Conservation (phyloP, 2,113 vertebrate genomes). For the Daboia siamensis region DNA sequence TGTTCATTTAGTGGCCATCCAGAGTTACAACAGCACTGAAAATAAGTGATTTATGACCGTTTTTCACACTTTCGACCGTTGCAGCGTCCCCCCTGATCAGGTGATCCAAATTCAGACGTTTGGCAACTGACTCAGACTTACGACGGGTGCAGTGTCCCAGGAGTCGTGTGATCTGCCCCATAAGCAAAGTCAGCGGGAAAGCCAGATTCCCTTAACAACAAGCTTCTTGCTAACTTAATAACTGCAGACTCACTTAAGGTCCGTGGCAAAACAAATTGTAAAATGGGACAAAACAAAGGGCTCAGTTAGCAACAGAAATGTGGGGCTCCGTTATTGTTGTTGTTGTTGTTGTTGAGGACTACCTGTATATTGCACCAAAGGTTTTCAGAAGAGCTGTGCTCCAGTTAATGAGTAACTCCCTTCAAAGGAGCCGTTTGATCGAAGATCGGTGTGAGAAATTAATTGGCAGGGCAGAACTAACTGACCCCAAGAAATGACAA, state of each 20-base stretch:
- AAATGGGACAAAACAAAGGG: background rate
- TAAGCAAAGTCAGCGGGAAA: background rate
- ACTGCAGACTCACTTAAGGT: background rate
- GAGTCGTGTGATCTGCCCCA: no score
- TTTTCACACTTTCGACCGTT: background rate
- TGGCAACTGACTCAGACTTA: background rate
- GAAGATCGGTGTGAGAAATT: background rate
- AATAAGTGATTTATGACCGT: background rate
- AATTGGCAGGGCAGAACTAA: background rate
- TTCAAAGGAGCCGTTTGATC: background rate
- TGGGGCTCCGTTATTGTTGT: background rate
- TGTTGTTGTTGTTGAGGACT: background rate
- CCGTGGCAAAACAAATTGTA: background rate
- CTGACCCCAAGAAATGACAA: background rate
- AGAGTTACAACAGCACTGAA: background rate
- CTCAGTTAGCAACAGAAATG: background rate
- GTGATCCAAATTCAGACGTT: background rate
- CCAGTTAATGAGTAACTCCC: background rate
- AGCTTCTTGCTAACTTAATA: background rate
- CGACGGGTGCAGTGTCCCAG: background rate
- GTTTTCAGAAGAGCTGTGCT: background rate
- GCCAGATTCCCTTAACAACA: background rate
- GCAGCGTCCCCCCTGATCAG: background rate
- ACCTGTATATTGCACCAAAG: background rate
- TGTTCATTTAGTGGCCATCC: background rate